Conservation (phyloP, 2,113 vertebrate genomes). For the Pyrgilauda ruficollis region DNA sequence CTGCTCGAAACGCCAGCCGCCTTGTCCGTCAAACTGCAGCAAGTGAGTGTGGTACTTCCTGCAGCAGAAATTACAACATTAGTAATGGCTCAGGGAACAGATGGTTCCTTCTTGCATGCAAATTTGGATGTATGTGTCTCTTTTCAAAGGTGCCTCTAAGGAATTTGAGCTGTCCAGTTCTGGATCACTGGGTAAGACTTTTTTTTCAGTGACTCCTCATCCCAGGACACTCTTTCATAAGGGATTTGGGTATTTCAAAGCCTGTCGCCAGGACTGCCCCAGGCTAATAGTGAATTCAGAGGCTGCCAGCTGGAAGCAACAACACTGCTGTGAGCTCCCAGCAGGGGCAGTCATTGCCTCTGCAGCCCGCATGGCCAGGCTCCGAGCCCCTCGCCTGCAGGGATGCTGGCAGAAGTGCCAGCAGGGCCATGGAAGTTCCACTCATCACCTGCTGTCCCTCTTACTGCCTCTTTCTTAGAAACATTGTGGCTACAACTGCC, state of each 20-base stretch:
- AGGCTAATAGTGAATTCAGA: not conserved
- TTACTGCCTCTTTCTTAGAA: not conserved
- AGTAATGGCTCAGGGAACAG: not conserved
- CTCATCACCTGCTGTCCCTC: not conserved
- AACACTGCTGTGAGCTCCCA: not conserved
- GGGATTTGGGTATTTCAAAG: not conserved
- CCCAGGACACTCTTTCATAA: not conserved
- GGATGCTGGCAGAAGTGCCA: not conserved
- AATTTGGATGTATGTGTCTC: not conserved
- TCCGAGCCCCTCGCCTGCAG: not conserved
- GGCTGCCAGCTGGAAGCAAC: not conserved
- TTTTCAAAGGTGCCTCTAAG: not conserved
- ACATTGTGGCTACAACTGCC: not conserved
- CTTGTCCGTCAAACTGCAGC: conserved; percentile 97
- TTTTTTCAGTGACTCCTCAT: not conserved
- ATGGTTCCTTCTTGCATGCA: not conserved
- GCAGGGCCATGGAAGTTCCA: not conserved
- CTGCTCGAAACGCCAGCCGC: conserved; percentile 95
- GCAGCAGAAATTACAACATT: conserved; percentile 52
- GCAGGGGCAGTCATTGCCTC: not conserved
- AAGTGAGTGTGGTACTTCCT: conserved; percentile 99
- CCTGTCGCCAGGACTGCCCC: not conserved
- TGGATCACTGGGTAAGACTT: not conserved
- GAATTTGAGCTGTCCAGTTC: not conserved
- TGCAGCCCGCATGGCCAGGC: rapidly evolving